A percentile compares a stretch with the other conserved stretches of the same genome.
These are phyloP conservation scores for Hemicordylus capensis DNA, from an alignment of 2,113 vertebrate genomes.

Conservation along the genomic window DNA sequence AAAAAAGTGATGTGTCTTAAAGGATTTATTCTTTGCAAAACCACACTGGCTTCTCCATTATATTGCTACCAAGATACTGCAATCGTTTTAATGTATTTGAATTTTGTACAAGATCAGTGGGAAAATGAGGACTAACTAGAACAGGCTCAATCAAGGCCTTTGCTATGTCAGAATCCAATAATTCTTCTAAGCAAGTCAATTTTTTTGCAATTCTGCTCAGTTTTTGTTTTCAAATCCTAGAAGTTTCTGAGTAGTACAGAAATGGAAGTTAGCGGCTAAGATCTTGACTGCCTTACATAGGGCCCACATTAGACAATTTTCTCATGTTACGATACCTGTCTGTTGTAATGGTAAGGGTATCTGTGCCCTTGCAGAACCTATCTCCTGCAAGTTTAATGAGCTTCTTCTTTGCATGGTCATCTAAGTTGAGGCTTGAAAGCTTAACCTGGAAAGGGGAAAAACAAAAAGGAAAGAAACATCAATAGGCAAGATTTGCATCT, in stretches of 20 bases:
- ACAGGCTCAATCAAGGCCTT: neutral
- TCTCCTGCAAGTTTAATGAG: conserved; percentile 88
- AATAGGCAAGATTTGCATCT: conserved; percentile 6
- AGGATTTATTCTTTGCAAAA: too few relatives aligned
- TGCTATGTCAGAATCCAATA: neutral
- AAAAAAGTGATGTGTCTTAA: too few relatives aligned
- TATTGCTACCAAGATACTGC: too few relatives aligned
- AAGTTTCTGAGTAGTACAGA: neutral
- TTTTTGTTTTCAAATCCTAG: neutral
- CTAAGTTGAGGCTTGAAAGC: conserved; percentile 90
- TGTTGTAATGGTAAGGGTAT: conserved; percentile 85
- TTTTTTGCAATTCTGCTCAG: neutral
- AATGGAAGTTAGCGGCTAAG: neutral
- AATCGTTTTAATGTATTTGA: neutral
- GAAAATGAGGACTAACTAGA: neutral
- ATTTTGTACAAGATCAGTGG: neutral
- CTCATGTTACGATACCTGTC: conserved; percentile 80
- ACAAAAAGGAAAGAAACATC: conserved; percentile 40
- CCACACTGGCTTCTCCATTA: too few relatives aligned
- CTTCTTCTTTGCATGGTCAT: conserved; percentile 92
- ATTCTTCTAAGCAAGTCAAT: neutral
- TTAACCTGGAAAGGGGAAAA: conserved; percentile 80
- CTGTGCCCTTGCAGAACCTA: conserved; percentile 83
- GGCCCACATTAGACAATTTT: neutral
- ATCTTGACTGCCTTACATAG: neutral